These are phyloP conservation scores for Carposina sasakii DNA, from an alignment of 1,140 invertebrate species.

Conservation along the genomic window DNA sequence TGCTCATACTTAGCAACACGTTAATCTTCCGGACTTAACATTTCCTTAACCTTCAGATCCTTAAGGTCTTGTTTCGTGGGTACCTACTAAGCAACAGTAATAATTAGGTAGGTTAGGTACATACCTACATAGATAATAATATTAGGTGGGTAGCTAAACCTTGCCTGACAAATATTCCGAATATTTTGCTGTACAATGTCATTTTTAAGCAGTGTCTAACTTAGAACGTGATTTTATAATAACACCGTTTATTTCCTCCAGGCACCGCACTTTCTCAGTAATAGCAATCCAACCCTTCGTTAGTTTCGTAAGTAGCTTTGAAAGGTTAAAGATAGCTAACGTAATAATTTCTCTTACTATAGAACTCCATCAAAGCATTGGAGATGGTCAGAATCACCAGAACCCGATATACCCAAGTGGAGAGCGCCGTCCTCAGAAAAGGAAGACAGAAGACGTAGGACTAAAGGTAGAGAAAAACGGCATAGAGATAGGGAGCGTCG, in stretches of 20 bases:
- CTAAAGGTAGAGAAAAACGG: slow-evolving; percentile 16
- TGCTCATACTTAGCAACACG: neutral
- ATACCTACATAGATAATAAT: too few relatives aligned
- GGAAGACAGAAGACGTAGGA: slow-evolving; percentile 14
- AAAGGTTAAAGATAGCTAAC: slow-evolving; percentile 21
- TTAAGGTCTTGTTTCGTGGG: too few relatives aligned
- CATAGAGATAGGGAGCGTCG: neutral
- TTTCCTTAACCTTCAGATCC: too few relatives aligned
- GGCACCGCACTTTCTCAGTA: neutral
- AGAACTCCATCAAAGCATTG: slow-evolving; percentile 71
- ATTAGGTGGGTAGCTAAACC: too few relatives aligned
- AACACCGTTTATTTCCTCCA: neutral
- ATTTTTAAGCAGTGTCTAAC: neutral
- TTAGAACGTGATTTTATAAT: neutral
- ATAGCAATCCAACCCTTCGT: neutral
- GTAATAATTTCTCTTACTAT: neutral
- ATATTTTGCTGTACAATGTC: neutral
- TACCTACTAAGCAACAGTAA: too few relatives aligned
- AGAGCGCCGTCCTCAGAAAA: slow-evolving; percentile 3
- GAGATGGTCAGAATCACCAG: slow-evolving; percentile 86
- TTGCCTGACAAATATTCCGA: too few relatives aligned
- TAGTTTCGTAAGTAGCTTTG: slow-evolving; percentile 17
- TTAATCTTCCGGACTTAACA: neutral
- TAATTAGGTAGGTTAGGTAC: too few relatives aligned
- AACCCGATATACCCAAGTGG: slow-evolving; percentile 54